Conservation (phyloP, 2,888 invertebrate genomes). For the Cloeon dipterum region DNA sequence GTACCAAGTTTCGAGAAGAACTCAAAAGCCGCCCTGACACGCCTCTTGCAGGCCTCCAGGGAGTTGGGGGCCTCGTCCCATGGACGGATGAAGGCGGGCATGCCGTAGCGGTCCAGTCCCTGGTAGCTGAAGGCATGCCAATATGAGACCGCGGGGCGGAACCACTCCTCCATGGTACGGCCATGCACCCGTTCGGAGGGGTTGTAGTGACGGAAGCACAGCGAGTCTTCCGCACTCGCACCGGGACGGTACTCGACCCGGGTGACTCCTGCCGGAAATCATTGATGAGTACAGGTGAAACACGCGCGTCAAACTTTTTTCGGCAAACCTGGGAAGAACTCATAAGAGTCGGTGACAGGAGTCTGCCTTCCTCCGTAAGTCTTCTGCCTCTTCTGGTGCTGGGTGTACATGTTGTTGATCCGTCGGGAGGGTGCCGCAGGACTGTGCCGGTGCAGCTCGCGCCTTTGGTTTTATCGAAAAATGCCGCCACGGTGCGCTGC, state of each 20-base stretch:
- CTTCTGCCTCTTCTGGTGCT: constrained; percentile 12
- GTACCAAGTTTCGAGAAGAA: constrained; percentile 32
- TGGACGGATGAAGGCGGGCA: constrained; percentile 19
- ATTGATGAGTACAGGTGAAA: background rate
- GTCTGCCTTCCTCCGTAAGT: constrained; percentile 7
- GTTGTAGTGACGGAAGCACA: constrained; percentile 33
- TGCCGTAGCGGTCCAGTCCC: constrained; percentile 22
- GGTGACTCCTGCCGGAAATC: constrained; percentile 30
- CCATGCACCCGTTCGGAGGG: constrained; percentile 29
- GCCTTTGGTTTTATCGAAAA: too few species aligned
- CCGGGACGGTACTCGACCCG: constrained; percentile 29
- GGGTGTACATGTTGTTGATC: constrained; percentile 1
- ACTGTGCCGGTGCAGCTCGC: too few species aligned
- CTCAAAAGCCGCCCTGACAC: constrained; percentile 34
- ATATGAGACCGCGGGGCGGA: constrained; percentile 32
- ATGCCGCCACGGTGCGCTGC: too few species aligned
- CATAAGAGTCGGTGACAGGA: constrained; percentile 10
- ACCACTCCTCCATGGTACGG: constrained; percentile 38
- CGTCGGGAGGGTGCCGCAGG: too few species aligned
- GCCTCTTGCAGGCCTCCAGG: constrained; percentile 31
- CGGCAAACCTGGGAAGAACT: constrained; percentile 12
- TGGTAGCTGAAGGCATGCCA: constrained; percentile 23
- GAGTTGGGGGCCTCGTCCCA: constrained; percentile 34
- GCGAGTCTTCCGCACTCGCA: constrained; percentile 23
- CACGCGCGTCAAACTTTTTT: background rate